Base-by-base conservation (phyloP, 2,888 invertebrate species). In the Eudasyphora cyanicolor region DNA sequence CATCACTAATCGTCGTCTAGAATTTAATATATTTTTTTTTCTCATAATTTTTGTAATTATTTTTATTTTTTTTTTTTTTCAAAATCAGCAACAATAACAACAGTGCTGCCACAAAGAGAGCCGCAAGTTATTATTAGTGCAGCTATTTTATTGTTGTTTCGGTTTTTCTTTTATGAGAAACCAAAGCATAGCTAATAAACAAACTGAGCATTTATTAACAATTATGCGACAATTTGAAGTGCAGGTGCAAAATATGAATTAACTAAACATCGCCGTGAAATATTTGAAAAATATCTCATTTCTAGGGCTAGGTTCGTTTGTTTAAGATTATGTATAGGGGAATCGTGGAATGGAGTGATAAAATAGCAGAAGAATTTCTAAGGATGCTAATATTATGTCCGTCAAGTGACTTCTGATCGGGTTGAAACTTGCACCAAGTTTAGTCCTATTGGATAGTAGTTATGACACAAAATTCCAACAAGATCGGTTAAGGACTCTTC, bases 211-310 rank as follows among this genome's bases (percentile, higher is more conserved):
- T 75, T 75, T 69, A 74, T 45, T 79, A 38, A 60, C 57, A 79
- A 79, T 73, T 76, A 60, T 82, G 76, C 76, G 79, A 83, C 79
- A 83, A 79, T 51, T 74, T 76, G 19, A 69, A 83, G 69, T 83
- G 82, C 79, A 83, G 82, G 82, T 83, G 82, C 76, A 79, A 79
- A 69, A 73, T 79, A 29, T 75, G 71, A 75, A 79, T 17, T 7
- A 49, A 49, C 62, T 75, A 32, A 82, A 45, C 51, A 69, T 35
- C 38, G 29, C 19, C 17, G 51, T 51, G 32, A 62, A 64, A 67
- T 32, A 78, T 70, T 78, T 54, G 62, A 82, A 75, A 78, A 57
- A 57, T 57, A 54, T 8, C 54, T 10, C 2, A 54, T 21, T 54
- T 1, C 49, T 54, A 10, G 27, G 27, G 14, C 24, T 8, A 57